A percentile compares a stretch with the other conserved stretches of the same genome.
phyloP scores from a whole-genome alignment of 2,888 invertebrate genomes.

The Drosophila anomelani region DNA sequence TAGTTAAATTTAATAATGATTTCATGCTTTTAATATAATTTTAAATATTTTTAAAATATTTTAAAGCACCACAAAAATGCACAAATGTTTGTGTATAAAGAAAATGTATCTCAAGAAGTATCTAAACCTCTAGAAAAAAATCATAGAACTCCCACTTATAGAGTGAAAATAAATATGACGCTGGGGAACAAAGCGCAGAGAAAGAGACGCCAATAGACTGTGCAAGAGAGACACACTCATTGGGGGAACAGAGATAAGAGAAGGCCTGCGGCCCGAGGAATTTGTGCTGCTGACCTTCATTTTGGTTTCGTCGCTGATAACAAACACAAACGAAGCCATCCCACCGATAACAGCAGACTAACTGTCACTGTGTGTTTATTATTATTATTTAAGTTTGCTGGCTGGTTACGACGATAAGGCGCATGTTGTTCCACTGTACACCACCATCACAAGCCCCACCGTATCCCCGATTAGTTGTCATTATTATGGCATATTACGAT shows the following conservation, averaged over 20 bases:
- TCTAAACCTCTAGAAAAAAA: background rate
- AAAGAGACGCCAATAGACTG: slow-evolving; percentile 2
- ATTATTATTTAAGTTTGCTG: slow-evolving; percentile 55
- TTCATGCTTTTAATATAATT: background rate
- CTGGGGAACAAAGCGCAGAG: slow-evolving; percentile 22
- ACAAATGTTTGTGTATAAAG: background rate
- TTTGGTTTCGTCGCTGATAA: slow-evolving; percentile 64
- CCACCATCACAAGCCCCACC: background rate
- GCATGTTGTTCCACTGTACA: slow-evolving; percentile 38
- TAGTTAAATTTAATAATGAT: background rate
- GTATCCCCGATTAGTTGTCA: slow-evolving; percentile 20
- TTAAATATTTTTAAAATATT: no score
- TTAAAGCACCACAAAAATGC: background rate
- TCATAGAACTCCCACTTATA: background rate
- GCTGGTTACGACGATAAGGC: slow-evolving; percentile 46
- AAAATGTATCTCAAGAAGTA: background rate
- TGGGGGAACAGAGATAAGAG: slow-evolving; percentile 64
- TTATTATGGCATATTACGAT: slow-evolving; percentile 8
- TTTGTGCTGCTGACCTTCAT: slow-evolving; percentile 83
- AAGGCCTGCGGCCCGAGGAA: slow-evolving; percentile 50
- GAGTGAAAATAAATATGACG: slow-evolving; percentile 4
- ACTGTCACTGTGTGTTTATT: slow-evolving; percentile 55
- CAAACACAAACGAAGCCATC: slow-evolving; percentile 20
- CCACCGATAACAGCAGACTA: slow-evolving; percentile 60
- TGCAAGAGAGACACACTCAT: slow-evolving; percentile 4